These are phyloP conservation scores for Thinocorus orbignyianus DNA, from an alignment of 2,113 vertebrate genomes.

Conservation along the genomic window DNA sequence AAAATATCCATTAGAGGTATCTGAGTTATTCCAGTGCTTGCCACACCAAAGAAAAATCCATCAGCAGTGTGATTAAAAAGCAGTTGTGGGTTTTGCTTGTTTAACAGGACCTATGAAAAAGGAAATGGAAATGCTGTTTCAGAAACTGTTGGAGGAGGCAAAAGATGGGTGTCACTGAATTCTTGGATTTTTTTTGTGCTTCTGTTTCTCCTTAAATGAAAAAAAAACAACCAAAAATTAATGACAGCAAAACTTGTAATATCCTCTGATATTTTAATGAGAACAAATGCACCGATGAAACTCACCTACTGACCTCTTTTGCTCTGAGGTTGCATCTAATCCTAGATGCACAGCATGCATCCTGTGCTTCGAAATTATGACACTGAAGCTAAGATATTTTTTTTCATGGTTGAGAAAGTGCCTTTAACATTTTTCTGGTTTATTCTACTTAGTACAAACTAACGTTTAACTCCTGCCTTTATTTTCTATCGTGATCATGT, in stretches of 20 bases:
- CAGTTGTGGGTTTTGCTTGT: neutral
- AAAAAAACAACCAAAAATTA: neutral
- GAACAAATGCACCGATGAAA: neutral
- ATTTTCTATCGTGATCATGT: neutral
- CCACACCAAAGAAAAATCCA: neutral
- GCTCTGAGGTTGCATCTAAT: neutral
- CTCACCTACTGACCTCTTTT: neutral
- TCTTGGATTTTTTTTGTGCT: neutral
- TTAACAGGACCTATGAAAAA: neutral
- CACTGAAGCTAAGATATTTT: neutral
- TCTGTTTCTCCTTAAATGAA: neutral
- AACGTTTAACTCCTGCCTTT: neutral
- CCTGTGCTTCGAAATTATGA: neutral
- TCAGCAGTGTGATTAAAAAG: neutral
- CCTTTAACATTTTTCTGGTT: neutral
- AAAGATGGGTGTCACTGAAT: neutral
- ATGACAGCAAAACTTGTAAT: neutral
- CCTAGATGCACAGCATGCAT: neutral
- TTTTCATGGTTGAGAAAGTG: neutral
- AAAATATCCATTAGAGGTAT: neutral
- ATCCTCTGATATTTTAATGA: neutral
- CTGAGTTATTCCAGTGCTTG: neutral
- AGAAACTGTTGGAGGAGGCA: neutral
- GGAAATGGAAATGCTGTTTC: neutral
- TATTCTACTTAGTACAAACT: neutral